Base-by-base conservation (phyloP, 2,797 vertebrate genomes). In the Falco peregrinus region DNA sequence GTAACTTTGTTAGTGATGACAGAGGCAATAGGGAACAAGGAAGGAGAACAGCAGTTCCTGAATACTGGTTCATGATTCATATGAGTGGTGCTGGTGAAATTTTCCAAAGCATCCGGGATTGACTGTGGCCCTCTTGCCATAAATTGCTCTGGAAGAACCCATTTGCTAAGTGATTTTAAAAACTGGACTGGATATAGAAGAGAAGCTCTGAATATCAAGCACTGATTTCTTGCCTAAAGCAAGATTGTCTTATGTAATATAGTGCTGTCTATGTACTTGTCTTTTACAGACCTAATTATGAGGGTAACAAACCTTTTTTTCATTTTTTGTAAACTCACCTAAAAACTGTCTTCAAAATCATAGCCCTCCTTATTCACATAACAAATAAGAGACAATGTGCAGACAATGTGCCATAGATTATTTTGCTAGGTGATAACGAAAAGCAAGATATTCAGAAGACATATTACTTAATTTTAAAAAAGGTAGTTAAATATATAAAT, bases 391-490 rank as follows among this genome's bases (percentile, higher is more conserved):
- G 76, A 89, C 56, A 89, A 83, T 64, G 53, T 59, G 60, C 71
- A 85, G 79, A 74, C 48, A 79, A 76, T 82, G 70, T 76, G 74
- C 45, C 54, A 56, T 82, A 68, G 48, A 89, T 95, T 95, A 91
- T 90, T 97, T 95, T 93, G 67, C 37, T 89, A 57, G 70, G 54
- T 87, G 80, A 84, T 84, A 90, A 95, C 28, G 16, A 93, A 95
- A 96, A 93, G 80, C 68, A 92, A 90, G 83, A n/a, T 89, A 63
- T 95, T 95, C 89, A 64, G 83, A 96, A 94, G 96, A 96, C 39
- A 4, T 84, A 95, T 84, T 93, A 74, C 86, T 92, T 88, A 93
- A 69, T 96, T 94, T 87, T 39, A 26, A 85, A 77, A 90, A 88
- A 76, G 20, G 20, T 84, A 91, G 74, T 86, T 88, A 81, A 88